A percentile compares a stretch with the other conserved stretches of the same genome.
phyloP scores from a whole-genome alignment of 2,113 vertebrate genomes.

The Glaucidium brasilianum region DNA sequence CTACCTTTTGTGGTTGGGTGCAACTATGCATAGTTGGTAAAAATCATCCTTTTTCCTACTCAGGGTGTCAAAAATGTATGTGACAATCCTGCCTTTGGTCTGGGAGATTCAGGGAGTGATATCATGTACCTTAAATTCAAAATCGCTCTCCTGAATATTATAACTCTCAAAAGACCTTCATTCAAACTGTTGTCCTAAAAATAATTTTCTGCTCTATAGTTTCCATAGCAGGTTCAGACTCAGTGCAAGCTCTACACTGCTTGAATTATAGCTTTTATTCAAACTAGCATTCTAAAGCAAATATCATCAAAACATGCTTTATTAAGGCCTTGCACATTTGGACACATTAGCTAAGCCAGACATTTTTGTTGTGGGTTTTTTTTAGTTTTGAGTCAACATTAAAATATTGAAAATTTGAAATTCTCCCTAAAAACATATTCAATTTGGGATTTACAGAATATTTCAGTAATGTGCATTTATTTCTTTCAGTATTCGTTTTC shows the following conservation, averaged over 20 bases:
- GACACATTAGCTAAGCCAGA: background rate
- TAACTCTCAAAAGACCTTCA: background rate
- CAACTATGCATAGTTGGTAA: background rate
- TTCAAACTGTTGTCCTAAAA: background rate
- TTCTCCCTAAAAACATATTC: background rate
- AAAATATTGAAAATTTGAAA: background rate
- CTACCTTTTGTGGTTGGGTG: background rate
- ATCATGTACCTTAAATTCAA: background rate
- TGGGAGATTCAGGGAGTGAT: background rate
- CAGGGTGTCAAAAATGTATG: background rate
- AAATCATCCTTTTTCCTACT: background rate
- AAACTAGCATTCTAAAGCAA: background rate
- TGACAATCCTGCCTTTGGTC: background rate
- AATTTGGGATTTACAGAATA: background rate
- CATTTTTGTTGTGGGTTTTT: background rate
- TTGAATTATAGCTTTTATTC: background rate
- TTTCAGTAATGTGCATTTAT: background rate
- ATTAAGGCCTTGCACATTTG: background rate
- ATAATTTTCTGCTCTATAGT: background rate
- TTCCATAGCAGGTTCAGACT: background rate
- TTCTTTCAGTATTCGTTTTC: background rate
- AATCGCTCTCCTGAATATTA: background rate
- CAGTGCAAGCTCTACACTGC: background rate
- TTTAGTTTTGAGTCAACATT: background rate
- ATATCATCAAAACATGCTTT: background rate